Base-by-base conservation (phyloP, 2,797 vertebrate genomes). In the Acipenser oxyrinchus region DNA sequence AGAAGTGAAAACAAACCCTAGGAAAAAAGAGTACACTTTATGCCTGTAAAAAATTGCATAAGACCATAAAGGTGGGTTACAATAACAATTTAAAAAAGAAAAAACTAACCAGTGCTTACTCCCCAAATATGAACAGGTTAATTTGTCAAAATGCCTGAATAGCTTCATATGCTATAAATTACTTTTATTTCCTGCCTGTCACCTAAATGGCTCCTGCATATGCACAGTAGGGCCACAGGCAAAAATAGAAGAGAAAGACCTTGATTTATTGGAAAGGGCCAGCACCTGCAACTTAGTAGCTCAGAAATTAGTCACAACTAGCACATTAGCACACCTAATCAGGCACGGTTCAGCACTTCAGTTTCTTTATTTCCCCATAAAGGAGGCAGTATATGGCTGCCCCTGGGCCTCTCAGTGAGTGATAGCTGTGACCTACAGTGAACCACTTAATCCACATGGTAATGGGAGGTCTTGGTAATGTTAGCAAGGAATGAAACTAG, bases 271-370 rank as follows among this genome's bases (percentile, higher is more conserved):
- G 83, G 79, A 67, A 71, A 75, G 84, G 90, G 90, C 89, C 87
- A 87, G 94, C 94, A 97, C 93, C 94, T 96, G 94, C 89, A 92
- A 93, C 91, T 92, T 92, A 91, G 89, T 84, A 73, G 88, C 88
- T 90, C 87, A 86, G 92, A 94, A 97, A 97, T 95, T 96, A 95
- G 93, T 93, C 92, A 95, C 93, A 96, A 97, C 94, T 95, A 95
- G 95, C 94, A 93, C 92, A 97, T 97, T 95, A 97, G 93, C 77
- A 86, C 82, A 89, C 87, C 93, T 96, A 94, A 97, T 96, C 93
- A 95, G 92, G 92, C 92, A 93, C 86, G 89, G 90, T 91, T 93
- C 89, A 93, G 90, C 87, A 91, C 90, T 92, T 88, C 86, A 77
- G 87, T 88, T 93, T 93, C 92, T 95, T 94, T 93, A 94, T 93